These are phyloP conservation scores for Alethe castanea DNA, from an alignment of 2,113 vertebrate genomes.

Conservation along the genomic window DNA sequence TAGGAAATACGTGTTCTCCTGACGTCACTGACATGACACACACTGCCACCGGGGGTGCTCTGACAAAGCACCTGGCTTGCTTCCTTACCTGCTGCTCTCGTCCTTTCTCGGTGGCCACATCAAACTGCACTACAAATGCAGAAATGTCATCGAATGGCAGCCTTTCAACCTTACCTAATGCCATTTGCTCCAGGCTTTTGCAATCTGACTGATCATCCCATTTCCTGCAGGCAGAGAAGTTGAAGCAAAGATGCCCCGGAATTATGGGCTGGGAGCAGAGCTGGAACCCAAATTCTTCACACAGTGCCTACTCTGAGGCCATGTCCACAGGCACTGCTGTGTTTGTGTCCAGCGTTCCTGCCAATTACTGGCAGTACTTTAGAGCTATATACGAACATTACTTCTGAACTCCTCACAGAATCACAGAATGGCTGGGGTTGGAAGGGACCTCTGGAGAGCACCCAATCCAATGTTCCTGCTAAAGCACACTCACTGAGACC, in stretches of 20 bases:
- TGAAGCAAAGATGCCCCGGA: fast-evolving
- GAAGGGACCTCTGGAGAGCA: background rate
- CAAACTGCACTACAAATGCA: background rate
- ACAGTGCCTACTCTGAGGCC: background rate
- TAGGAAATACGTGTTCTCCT: background rate
- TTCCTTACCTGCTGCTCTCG: background rate
- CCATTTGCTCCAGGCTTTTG: background rate
- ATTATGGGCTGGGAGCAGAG: background rate
- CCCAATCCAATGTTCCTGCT: background rate
- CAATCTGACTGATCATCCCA: background rate
- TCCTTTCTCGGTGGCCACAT: background rate
- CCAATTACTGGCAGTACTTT: background rate
- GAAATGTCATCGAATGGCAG: background rate
- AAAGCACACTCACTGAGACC: background rate
- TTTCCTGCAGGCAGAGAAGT: background rate
- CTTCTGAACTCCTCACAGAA: background rate
- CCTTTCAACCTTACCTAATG: background rate
- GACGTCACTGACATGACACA: background rate
- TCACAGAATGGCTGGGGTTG: background rate
- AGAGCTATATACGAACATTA: background rate
- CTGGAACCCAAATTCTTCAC: background rate
- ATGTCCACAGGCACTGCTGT: background rate
- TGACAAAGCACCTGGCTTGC: background rate
- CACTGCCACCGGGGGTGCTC: background rate
- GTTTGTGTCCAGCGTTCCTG: background rate